Conservation (phyloP, 2,888 invertebrate genomes). For the Agrotis ipsilon region DNA sequence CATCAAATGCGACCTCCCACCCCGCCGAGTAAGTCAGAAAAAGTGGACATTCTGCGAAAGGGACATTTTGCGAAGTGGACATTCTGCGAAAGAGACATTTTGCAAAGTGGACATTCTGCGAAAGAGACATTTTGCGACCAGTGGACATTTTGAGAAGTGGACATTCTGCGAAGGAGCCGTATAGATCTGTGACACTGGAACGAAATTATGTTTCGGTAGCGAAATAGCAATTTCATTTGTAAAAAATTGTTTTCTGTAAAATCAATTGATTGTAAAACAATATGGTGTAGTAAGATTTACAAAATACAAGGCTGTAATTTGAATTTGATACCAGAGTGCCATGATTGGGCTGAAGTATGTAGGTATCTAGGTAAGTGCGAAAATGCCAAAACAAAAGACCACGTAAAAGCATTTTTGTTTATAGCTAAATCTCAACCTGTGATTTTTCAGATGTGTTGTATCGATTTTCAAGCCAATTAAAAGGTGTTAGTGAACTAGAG, state of each 20-base stretch:
- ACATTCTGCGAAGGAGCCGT: no score
- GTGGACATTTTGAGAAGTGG: no score
- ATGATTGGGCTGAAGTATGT: background rate
- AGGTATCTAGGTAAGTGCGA: background rate
- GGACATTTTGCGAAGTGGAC: no score
- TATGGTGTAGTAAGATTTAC: no score
- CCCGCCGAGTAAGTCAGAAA: no score
- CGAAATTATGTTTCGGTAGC: constrained; percentile 34
- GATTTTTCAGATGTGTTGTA: constrained; percentile 2
- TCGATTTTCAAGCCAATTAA: constrained; percentile 26
- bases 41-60: no score
- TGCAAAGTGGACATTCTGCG: no score
- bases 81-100: no score
- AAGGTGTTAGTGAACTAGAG: constrained; percentile 11
- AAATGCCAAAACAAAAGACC: background rate
- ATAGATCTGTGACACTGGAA: constrained; percentile 33
- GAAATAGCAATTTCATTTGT: constrained; percentile 12
- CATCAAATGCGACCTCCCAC: no score
- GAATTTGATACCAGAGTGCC: background rate
- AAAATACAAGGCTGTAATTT: constrained; percentile 8
- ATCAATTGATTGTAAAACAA: background rate
- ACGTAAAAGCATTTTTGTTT: background rate
- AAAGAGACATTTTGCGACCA: no score
- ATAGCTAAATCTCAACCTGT: background rate
- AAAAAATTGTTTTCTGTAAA: constrained; percentile 1